Percentiles rank a stretch among this genome's conserved stretches.
Evolutionary conservation across 2,888 invertebrate genomes (phyloP).

Genomic region (Biston stratarius): DNA sequence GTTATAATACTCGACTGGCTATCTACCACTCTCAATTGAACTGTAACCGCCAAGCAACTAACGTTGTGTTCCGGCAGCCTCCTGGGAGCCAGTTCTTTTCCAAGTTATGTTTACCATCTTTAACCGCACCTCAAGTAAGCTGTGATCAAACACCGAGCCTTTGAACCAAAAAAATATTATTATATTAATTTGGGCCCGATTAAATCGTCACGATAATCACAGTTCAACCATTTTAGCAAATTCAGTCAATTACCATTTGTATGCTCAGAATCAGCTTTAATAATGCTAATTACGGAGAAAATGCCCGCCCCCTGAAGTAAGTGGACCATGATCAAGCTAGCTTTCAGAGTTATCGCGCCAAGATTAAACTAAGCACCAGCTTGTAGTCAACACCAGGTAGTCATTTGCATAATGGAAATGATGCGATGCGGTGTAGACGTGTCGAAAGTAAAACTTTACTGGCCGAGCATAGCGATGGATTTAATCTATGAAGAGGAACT

Average conservation of each 20-base stretch:
- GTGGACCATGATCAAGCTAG: conserved; percentile 16
- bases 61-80: no score
- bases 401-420: conserved; percentile 35
- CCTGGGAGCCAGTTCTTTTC: no score
- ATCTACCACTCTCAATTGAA: no score
- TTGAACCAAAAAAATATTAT: no score
- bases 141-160: no score
- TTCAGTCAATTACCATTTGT: neutral
- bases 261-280: neutral
- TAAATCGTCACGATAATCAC: neutral
- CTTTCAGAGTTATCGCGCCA: conserved; percentile 22
- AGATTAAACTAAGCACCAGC: conserved; percentile 23
- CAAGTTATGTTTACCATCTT: no score
- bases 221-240: neutral
- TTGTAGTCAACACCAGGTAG: conserved; percentile 22
- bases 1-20: no score
- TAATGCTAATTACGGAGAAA: neutral
- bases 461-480: no score
- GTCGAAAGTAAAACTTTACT: neutral
- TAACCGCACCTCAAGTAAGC: no score
- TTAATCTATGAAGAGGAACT: no score
- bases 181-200: neutral
- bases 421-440: neutral
- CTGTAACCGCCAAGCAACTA: no score
- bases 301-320: neutral